Evolutionary conservation across 2,888 invertebrate species (phyloP), one percentile per base, ranked within the genome.

Genomic region (Cyclophora albipunctata): DNA sequence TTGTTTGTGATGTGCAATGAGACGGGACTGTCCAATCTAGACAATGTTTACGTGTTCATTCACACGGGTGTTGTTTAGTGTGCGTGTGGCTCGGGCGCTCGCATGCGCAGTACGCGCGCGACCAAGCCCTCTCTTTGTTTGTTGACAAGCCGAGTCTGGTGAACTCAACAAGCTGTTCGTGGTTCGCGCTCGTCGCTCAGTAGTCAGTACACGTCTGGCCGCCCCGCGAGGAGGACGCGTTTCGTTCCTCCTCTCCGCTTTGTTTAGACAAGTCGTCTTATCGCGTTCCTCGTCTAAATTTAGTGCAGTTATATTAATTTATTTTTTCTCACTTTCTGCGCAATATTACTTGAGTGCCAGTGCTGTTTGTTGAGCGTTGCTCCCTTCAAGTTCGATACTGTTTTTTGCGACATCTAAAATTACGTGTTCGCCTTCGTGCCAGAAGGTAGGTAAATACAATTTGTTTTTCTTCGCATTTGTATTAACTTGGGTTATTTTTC

Each of bases 71-170:
- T 52, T 58, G 64, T 58, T 53, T 61, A 67, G 79, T 77, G 75
- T 76, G 79, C 64, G 79, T 73, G 75, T 62, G 75, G 73, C 73
- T 75, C 67, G 69, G 72, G 64, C 69, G 79, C 81, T 4, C 4
- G 81, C 79, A 72, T 81, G 84, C 81, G 81, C 80, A 70, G 60
- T 70, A 69, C 71, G 64, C 63, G 60, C 66, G 65, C 73, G 72
- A 73, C 67, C 81, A 75, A 78, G 79, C 80, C 77, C 78, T 83
- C 78, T 83, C 86, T 86, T 84, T 86, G 86, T 86, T 86, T 86
- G 86, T 86, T 86, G 86, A 86, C 86, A 86, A 86, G 85, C 85
- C 62, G 67, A 66, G 64, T 59, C 59, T 66, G 60, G 58, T 66
- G 69, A 69, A 67, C 71, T 69, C 71, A 69, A 70, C 73, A 71